A percentile compares a stretch with the other conserved stretches of the same genome.
phyloP scores from a whole-genome alignment of 2,113 vertebrate species.

The Cynocephalus volans region DNA sequence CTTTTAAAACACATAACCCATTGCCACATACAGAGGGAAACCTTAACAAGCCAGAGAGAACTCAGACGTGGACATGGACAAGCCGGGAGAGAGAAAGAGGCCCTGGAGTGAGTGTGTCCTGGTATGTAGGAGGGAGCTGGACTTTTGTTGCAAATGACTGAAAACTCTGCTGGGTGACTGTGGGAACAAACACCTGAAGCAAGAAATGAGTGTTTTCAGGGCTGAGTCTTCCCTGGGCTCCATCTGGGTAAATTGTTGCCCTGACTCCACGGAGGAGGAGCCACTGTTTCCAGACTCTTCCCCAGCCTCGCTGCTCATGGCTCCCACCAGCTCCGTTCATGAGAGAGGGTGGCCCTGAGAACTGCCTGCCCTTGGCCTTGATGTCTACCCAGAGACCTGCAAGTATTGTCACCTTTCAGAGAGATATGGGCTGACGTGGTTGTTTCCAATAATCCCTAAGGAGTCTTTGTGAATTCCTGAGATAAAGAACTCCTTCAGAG shows the following conservation, averaged over 20 bases:
- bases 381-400: neutral
- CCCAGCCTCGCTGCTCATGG: accelerated
- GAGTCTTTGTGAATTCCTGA: neutral
- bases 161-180: neutral
- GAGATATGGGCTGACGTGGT: neutral
- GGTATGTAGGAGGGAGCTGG: neutral
- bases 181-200: neutral
- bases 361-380: neutral
- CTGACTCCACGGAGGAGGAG: neutral
- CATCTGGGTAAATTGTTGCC: neutral
- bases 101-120: neutral
- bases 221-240: accelerated
- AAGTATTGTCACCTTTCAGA: neutral
- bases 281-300: neutral
- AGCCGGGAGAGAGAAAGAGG: neutral
- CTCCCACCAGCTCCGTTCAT: neutral
- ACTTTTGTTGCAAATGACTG: neutral
- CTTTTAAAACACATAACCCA: neutral
- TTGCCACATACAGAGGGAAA: neutral
- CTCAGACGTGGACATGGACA: accelerated
- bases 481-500: neutral
- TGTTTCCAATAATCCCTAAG: neutral
- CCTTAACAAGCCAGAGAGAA: neutral
- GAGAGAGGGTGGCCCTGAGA: neutral
- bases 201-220: neutral